Base-by-base conservation (phyloP, 2,888 invertebrate genomes). In the Ypsolopha sequella region DNA sequence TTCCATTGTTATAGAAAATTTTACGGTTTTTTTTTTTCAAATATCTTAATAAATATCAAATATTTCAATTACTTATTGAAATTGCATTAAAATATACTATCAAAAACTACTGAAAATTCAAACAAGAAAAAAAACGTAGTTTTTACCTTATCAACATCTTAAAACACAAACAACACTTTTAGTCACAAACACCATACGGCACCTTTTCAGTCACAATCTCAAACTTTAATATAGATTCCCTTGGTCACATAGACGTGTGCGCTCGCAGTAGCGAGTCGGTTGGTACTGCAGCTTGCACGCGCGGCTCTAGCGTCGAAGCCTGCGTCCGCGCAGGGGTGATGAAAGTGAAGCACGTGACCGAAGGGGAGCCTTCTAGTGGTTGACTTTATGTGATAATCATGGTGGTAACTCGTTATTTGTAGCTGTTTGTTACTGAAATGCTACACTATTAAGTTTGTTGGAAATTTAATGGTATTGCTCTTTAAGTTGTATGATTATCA, bases 231-330 rank as follows among this genome's bases (percentile, higher is more conserved):
- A 13, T 14, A 43, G 14, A 13, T 8, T 10, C 2, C 9, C 43
- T 43, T 43, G 11, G 14, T 43, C 13, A 14, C 14, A 43, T 43
- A 35, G 33, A 61, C 63, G 67, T 76, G 77, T 77, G 73, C 69
- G 70, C 58, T 56, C 68, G 62, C 64, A 58, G 67, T 67, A 65
- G 67, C 71, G 73, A 61, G 66, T 65, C 62, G 63, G 65, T 62
- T 55, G 62, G 68, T 70, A 80, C 80, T 80, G 77, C 57, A 64
- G 64, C 54, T 54, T 60, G 57, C 55, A 54, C 53, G 57, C 36
- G 45, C 55, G 56, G 61, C 54, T 55, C 54, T 58, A 52, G 64
- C 62, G 63, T 71, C 62, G 74, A 76, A 79, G 73, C 70, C 76
- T 76, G 65, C 66, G 70, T 58, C 49, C 49, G 47, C 35, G 11